Conservation (phyloP, 2,888 invertebrate species). For the Drosophila atroscutellata region DNA sequence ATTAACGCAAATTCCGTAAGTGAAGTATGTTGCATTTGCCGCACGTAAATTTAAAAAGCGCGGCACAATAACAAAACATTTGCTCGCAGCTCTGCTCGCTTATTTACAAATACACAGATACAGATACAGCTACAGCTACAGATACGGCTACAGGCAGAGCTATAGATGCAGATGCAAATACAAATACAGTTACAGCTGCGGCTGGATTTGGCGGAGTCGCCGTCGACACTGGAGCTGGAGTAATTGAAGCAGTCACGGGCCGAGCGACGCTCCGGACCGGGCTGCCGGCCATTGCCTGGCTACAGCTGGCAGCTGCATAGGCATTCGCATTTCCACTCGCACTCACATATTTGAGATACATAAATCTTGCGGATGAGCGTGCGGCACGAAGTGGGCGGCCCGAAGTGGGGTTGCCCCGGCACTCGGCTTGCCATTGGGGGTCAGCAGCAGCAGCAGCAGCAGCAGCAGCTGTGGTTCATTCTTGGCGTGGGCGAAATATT, state of each 20-base stretch:
- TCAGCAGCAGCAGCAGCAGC: constrained; percentile 30
- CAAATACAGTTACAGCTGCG: constrained; percentile 39
- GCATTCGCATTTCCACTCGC: constrained; percentile 71
- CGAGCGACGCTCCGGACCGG: constrained; percentile 22
- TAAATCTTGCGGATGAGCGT: constrained; percentile 77
- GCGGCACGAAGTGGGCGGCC: constrained; percentile 43
- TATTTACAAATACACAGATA: constrained; percentile 54
- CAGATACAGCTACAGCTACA: constrained; percentile 25
- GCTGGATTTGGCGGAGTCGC: constrained; percentile 40
- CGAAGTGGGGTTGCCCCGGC: constrained; percentile 34
- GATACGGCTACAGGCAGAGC: not conserved
- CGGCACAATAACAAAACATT: constrained; percentile 77
- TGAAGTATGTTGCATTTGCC: constrained; percentile 82
- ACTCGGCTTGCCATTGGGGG: constrained; percentile 34
- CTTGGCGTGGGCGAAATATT: constrained; percentile 32
- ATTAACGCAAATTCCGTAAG: constrained; percentile 82
- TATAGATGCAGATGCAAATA: constrained; percentile 5
- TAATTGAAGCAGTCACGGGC: constrained; percentile 51
- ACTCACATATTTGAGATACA: constrained; percentile 77
- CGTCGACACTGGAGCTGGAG: constrained; percentile 35
- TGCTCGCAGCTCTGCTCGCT: constrained; percentile 38
- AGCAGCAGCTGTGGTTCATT: constrained; percentile 39
- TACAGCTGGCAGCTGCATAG: constrained; percentile 66
- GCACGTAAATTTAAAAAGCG: constrained; percentile 81
- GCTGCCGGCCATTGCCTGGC: constrained; percentile 23